Evolutionary conservation across 2,113 vertebrate species (phyloP).

Genomic region (Bostrychus sinensis): DNA sequence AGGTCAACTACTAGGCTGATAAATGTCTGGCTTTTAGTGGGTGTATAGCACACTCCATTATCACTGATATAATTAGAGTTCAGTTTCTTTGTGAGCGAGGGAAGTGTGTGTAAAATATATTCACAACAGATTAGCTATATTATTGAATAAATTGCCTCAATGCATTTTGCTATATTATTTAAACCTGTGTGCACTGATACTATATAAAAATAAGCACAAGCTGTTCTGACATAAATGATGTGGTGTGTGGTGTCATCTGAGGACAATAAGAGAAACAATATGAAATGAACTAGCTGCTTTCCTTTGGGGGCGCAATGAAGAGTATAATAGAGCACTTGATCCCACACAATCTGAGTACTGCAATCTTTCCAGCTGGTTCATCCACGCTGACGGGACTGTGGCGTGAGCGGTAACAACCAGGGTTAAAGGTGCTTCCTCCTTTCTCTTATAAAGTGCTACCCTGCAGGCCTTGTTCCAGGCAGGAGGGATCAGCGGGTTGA

Average conservation of each 20-base stretch:
- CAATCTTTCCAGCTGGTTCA: slow-evolving; percentile 13
- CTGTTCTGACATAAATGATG: neutral
- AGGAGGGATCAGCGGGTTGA: slow-evolving; percentile 29
- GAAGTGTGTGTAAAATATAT: neutral
- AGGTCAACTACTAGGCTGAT: slow-evolving; percentile 3
- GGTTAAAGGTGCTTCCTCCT: slow-evolving; percentile 52
- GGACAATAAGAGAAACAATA: slow-evolving; percentile 44
- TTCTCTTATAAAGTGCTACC: slow-evolving; percentile 24
- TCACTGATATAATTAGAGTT: neutral
- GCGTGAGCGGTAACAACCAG: slow-evolving; percentile 15
- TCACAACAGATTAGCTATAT: neutral
- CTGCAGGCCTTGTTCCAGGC: slow-evolving; percentile 32
- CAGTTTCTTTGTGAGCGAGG: neutral
- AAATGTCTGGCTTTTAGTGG: slow-evolving; percentile 5
- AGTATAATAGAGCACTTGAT: slow-evolving; percentile 59
- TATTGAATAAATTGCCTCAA: neutral
- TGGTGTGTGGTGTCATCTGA: slow-evolving; percentile 45
- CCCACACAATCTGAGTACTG: slow-evolving; percentile 31
- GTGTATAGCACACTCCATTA: neutral
- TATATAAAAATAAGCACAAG: neutral
- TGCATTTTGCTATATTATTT: neutral
- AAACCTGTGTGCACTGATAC: neutral
- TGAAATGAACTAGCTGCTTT: slow-evolving; percentile 56
- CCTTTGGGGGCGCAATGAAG: slow-evolving; percentile 50
- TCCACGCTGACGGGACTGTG: slow-evolving; percentile 1